Conservation (phyloP, 1,140 invertebrate genomes). For the Drosophila ohnishii region DNA sequence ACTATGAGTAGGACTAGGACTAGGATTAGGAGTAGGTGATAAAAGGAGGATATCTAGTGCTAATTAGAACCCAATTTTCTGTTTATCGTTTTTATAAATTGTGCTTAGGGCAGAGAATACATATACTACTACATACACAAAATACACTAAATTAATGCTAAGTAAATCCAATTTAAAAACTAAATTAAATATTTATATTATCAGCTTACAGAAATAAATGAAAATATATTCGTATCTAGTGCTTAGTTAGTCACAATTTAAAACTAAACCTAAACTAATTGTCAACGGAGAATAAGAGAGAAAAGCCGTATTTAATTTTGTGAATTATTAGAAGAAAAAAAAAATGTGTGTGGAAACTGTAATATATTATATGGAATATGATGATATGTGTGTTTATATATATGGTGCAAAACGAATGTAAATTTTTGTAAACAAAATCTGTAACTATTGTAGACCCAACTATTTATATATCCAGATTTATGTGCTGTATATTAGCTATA, state of each 20-base stretch:
- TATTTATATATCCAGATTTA: slow-evolving; percentile 21
- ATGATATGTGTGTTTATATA: slow-evolving; percentile 7
- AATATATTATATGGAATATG: slow-evolving; percentile 10
- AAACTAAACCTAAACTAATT: slow-evolving; percentile 39
- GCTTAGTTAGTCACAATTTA: slow-evolving; percentile 80
- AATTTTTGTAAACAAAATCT: slow-evolving; percentile 35
- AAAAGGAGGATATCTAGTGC: slow-evolving; percentile 47
- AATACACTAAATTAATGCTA: slow-evolving; percentile 27
- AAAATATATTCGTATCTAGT: slow-evolving; percentile 56
- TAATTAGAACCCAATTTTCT: slow-evolving; percentile 58
- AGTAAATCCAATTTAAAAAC: slow-evolving; percentile 54
- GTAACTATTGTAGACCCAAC: slow-evolving; percentile 56
- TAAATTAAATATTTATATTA: slow-evolving; percentile 63
- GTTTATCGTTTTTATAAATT: slow-evolving; percentile 30
- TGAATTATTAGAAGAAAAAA: slow-evolving; percentile 16
- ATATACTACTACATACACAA: slow-evolving; percentile 12
- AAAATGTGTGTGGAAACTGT: slow-evolving; percentile 19
- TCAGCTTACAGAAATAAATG: slow-evolving; percentile 33
- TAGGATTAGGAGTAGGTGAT: slow-evolving; percentile 15
- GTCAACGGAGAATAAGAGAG: neutral
- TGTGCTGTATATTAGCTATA: slow-evolving; percentile 15
- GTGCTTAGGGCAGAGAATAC: slow-evolving; percentile 41
- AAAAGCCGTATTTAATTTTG: slow-evolving; percentile 24
- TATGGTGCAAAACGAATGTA: slow-evolving; percentile 5
- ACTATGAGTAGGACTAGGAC: slow-evolving; percentile 6